Conservation (phyloP, 2,113 vertebrate species). For the Capricornis sumatraensis region DNA sequence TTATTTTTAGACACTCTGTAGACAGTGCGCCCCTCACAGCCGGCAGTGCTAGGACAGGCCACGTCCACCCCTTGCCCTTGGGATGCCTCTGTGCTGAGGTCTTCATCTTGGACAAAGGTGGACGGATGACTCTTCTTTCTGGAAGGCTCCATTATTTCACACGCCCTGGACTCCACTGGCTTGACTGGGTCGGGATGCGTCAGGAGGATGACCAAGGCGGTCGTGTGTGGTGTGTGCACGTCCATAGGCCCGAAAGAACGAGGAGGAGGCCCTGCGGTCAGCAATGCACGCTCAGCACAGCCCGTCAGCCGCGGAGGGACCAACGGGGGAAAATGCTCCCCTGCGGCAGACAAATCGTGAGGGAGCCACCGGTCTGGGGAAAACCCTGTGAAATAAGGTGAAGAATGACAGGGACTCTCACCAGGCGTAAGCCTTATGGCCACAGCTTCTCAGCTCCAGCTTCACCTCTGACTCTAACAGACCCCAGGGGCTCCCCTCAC, state of each 20-base stretch:
- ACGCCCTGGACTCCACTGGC: neutral
- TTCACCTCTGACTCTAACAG: neutral
- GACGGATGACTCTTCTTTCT: neutral
- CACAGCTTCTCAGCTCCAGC: neutral
- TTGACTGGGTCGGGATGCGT: neutral
- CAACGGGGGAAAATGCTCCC: neutral
- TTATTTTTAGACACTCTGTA: neutral
- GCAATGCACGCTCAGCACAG: neutral
- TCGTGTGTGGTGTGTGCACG: too few relatives aligned
- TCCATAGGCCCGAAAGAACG: neutral
- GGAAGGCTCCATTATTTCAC: neutral
- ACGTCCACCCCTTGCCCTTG: neutral
- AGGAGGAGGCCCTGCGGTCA: neutral
- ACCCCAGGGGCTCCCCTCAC: neutral
- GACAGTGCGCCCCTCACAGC: neutral
- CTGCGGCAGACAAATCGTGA: neutral
- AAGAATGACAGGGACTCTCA: neutral
- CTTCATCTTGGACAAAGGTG: neutral
- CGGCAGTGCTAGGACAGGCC: neutral
- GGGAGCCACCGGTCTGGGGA: neutral
- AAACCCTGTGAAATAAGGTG: neutral
- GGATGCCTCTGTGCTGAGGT: neutral
- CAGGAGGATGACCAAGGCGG: neutral
- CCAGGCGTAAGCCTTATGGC: neutral
- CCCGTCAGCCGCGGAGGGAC: neutral